Percentiles rank a stretch among this genome's conserved stretches.
phyloP scores from a whole-genome alignment of 2,888 invertebrate genomes.

The Mythimna pallens region DNA sequence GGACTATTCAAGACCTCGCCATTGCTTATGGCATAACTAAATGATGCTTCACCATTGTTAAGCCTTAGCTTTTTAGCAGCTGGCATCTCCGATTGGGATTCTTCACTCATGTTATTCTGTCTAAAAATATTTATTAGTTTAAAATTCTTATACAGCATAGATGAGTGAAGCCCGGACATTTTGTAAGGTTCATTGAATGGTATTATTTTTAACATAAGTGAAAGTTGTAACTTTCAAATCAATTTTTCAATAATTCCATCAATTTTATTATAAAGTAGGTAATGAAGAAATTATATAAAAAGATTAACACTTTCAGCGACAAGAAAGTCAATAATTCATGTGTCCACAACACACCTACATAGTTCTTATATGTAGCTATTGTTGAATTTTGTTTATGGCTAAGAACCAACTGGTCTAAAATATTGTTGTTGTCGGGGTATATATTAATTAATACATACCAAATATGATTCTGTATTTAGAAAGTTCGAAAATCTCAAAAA shows the following conservation, averaged over 20 bases:
- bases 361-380: no score
- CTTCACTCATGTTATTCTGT: conserved; percentile 70
- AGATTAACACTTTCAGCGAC: no score
- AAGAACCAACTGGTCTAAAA: no score
- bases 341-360: no score
- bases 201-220: background rate
- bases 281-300: background rate
- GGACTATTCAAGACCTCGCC: background rate
- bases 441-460: no score
- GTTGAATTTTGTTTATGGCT: no score
- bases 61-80: conserved; percentile 74
- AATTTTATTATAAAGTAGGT: conserved; percentile 14
- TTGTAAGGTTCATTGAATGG: background rate
- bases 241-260: background rate
- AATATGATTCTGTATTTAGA: no score
- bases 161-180: conserved; percentile 43
- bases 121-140: conserved; percentile 67
- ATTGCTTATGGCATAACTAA: background rate
- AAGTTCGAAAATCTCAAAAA: no score
- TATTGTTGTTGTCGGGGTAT: no score
- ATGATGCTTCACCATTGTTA: conserved; percentile 44
- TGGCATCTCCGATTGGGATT: conserved; percentile 62
- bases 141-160: conserved; percentile 39
- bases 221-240: background rate
- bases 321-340: no score